Conservation (phyloP, 2,113 vertebrate species). For the Catagonus wagneri region DNA sequence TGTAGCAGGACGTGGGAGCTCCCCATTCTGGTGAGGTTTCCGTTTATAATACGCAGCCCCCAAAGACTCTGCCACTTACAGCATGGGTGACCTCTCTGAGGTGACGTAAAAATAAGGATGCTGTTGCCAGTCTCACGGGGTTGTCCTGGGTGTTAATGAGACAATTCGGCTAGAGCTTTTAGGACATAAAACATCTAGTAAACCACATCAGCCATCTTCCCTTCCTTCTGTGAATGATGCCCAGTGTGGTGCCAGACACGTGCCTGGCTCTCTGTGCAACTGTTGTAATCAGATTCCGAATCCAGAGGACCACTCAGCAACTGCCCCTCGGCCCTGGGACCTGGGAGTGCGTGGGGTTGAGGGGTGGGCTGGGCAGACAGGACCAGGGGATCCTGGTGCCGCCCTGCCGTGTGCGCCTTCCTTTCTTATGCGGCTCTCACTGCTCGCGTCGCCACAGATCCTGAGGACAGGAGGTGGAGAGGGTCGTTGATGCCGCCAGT, state of each 20-base stretch:
- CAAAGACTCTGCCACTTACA: neutral
- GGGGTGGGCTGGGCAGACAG: too few relatives aligned
- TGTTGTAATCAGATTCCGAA: neutral
- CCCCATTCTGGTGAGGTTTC: too few relatives aligned
- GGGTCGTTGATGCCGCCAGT: too few relatives aligned
- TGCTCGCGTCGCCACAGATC: too few relatives aligned
- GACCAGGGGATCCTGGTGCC: neutral
- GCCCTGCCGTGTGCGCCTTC: neutral
- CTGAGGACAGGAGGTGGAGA: neutral
- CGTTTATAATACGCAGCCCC: too few relatives aligned
- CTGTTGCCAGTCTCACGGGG: neutral
- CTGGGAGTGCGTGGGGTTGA: neutral
- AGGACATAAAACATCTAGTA: neutral
- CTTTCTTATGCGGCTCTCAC: neutral
- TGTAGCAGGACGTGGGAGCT: too few relatives aligned
- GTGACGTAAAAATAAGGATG: neutral
- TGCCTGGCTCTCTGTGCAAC: neutral
- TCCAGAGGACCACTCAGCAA: neutral
- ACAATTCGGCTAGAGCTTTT: neutral
- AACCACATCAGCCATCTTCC: neutral
- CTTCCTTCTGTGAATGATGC: neutral
- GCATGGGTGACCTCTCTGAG: neutral
- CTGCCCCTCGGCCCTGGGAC: neutral
- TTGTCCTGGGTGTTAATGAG: neutral
- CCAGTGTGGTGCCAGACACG: fast-evolving